Base-by-base conservation (phyloP, 2,113 vertebrate species). In the Dipodomys merriami region DNA sequence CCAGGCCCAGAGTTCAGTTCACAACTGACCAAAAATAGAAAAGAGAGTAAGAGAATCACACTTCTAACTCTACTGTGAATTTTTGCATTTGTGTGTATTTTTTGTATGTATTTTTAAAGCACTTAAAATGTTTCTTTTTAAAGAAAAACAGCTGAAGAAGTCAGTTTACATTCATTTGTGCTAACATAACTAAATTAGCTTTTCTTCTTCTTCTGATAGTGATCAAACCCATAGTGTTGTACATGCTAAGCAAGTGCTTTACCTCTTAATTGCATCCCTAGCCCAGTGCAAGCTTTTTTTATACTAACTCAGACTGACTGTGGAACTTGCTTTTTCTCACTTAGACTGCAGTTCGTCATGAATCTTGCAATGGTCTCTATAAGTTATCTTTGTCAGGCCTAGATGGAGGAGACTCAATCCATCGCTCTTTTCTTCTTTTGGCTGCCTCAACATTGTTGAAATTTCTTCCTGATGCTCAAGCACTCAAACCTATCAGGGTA, bases 391-490 rank as follows among this genome's bases (percentile, higher is more conserved):
- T 99, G 73, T 99, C 99, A 7, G 99, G 99, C 10, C 95, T 99
- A 96, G 99, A 99, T 96, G 99, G 99, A 30, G 99, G 99, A 88
- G 99, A 99, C 93, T 99, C 99, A 83, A 99, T 99, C 97, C 99
- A 99, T 97, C 97, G 99, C 5, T 99, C 99, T 94, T 99, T 99
- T 96, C 97, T 99, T 96, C 98, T 99, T 89, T 98, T 99, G 94
- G 99, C 99, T 78, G 99, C 99, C 35, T 99, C 99, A 92, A 99
- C 99, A 0, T 98, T 99, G 88, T 97, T 99, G 95, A 99, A 99
- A 97, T 99, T 99, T 97, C 99, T 99, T 93, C 99, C 99, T 19
- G 99, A 99, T 90, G 99, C 99, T 22, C 99, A 99, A 96, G 99
- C 99, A 29, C 98, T 99, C 83, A 99, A 99, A 96, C 99, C 99